Evolutionary conservation across 2,797 vertebrate species (phyloP), one percentile per base, ranked within the genome.

Genomic region (Micromesistius poutassou): DNA sequence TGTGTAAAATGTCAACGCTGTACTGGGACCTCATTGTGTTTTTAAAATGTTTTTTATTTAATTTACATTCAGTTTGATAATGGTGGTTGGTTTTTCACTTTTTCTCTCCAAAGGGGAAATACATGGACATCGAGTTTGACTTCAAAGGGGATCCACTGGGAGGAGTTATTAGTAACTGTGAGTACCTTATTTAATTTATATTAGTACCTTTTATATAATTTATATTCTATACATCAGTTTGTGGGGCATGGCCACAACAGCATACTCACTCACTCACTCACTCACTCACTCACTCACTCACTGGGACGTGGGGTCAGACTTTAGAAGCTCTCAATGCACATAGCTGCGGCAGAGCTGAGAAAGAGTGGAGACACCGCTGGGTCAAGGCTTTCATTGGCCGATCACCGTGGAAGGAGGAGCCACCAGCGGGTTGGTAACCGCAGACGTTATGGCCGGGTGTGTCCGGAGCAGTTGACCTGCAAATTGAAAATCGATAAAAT

Each of bases 71-170:
- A 25, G 42, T 14, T 10, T 73, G 31, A 62, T 73, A 38, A 79
- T 19, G 71, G 70, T 5, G 42, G 50, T 85, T 19, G 22, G 71
- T 73, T 35, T 78, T 38, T 70, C 74, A 75, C 86, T 10, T 70
- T 42, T 91, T 87, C 78, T 81, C 86, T 95, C 85, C 70, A 73
- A 92, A 99, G 98, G 98, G 98, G 28, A 99, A 99, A 90, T 99
- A 99, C 84, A 99, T 99, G 98, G 98, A 99, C 90, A 98, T 99
- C 28, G 98, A 99, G 90, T 99, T 99, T 93, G 97, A 99, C 93
- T 99, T 99, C 91, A 99, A 98, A 93, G 98, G 98, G 35, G 98
- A 99, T 87, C 98, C 98, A 0, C 93, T 99, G 80, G 98, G 98
- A 76, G 98, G 98, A 90, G 98, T 99, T 88, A 98, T 99, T 93